Conservation (phyloP, 2,113 vertebrate genomes). For the Oryzias javanicus region DNA sequence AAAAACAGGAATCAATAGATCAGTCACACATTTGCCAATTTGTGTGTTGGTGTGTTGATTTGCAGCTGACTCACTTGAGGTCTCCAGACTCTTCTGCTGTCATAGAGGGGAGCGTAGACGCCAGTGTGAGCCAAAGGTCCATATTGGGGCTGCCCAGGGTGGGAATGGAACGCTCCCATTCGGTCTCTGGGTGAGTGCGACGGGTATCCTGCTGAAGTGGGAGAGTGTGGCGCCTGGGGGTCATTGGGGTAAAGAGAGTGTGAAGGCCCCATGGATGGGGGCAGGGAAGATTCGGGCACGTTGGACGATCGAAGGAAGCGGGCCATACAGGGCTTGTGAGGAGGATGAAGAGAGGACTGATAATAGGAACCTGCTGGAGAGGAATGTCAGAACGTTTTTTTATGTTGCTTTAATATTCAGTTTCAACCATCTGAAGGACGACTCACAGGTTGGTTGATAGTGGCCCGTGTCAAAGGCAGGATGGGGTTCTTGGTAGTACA, state of each 20-base stretch:
- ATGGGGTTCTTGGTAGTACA: constrained; percentile 88
- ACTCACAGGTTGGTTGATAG: constrained; percentile 86
- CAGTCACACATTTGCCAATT: neutral
- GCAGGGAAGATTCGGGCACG: constrained; percentile 86
- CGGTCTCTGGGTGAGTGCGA: constrained; percentile 83
- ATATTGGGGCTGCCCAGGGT: constrained; percentile 81
- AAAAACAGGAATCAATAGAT: neutral
- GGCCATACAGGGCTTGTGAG: constrained; percentile 87
- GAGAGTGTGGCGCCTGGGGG: constrained; percentile 46
- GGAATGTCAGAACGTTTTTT: neutral
- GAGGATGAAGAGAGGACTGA: constrained; percentile 82
- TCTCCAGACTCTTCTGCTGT: constrained; percentile 94
- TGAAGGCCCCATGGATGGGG: constrained; percentile 79
- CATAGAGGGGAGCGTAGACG: constrained; percentile 92
- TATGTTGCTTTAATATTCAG: neutral
- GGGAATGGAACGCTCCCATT: constrained; percentile 83
- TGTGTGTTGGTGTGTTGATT: neutral
- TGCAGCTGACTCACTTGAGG: constrained; percentile 73
- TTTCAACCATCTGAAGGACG: neutral
- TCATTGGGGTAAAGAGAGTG: constrained; percentile 52
- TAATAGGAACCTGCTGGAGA: constrained; percentile 86
- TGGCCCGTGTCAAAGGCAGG: constrained; percentile 83
- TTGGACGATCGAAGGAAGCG: constrained; percentile 89
- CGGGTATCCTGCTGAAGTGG: constrained; percentile 82
- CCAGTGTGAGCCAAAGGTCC: constrained; percentile 83